phyloP scores from a whole-genome alignment of 2,113 vertebrate genomes.

The Hyla sarda region DNA sequence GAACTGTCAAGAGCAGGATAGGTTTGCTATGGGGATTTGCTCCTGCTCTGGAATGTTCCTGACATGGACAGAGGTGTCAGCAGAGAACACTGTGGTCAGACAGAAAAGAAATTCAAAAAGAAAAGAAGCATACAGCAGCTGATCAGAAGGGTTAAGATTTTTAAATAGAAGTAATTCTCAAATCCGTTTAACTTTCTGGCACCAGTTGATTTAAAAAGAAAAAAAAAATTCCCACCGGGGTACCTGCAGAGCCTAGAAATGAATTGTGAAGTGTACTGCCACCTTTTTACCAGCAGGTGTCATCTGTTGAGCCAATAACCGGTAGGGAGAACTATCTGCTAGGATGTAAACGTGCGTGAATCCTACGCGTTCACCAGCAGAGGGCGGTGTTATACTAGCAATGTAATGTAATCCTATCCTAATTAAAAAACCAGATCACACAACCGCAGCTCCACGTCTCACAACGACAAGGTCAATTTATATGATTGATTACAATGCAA shows the following conservation, averaged over 20 bases:
- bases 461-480: constrained; percentile 42
- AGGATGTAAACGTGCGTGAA: not conserved
- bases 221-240: too few species aligned
- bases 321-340: not conserved
- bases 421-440: constrained; percentile 40
- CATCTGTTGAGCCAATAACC: not conserved
- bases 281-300: not conserved
- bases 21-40: too few species aligned
- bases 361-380: not conserved
- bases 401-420: constrained; percentile 26
- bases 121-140: too few species aligned
- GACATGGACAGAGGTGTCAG: too few species aligned
- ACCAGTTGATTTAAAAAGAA: too few species aligned
- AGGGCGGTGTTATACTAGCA: not conserved
- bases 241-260: not conserved
- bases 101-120: too few species aligned
- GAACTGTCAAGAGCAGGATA: too few species aligned
- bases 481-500: constrained; percentile 38
- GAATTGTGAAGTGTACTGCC: not conserved
- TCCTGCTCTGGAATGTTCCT: too few species aligned
- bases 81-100: too few species aligned
- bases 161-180: too few species aligned
- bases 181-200: too few species aligned
- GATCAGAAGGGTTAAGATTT: too few species aligned
- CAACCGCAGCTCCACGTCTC: constrained; percentile 13